Evolutionary conservation across 2,797 vertebrate genomes (phyloP), one percentile per base, ranked within the genome.

Genomic region (Pipistrellus kuhlii): DNA sequence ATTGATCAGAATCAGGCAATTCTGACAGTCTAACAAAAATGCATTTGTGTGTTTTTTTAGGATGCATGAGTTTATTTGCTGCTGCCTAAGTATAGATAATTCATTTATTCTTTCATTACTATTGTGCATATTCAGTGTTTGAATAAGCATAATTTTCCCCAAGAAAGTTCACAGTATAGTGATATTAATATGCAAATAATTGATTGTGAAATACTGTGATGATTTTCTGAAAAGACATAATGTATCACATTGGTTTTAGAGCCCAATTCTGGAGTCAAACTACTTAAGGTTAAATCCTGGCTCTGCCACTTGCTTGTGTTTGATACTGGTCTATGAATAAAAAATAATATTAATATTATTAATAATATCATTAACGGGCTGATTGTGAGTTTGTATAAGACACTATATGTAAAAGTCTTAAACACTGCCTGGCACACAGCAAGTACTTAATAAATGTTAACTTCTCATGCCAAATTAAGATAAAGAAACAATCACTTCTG

Each of bases 1-100:
- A 8, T 4, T 55, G 46, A 86, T 84, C 14, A 27, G 44, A 94
- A 90, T 92, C 18, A 72, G 44, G 38, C 27, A 80, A 13, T 84
- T 84, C 23, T 75, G 44, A 88, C 5, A 77, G 20, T 44, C 62
- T 84, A 53, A 81, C 7, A 84, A 82, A 93, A 91, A 83, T 46
- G 0, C 15, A 13, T 81, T 57, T 86, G 35, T 38, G 55, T 90
- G 77, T 59, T 46, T 76, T 72, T 46, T 87, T 64, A 32, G 23
- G 46, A 41, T 62, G 2, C 5, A 14, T 15, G 15, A 68, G 23
- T 72, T 89, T n/a, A 68, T 53, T 51, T 15, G 44, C 35, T 86
- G 30, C 11, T 89, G 30, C 25, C 21, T 76, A 68, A 48, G 4
- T 53, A 78, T 25, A 57, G 9, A 21, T 86, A 46, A 44, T 77